Conservation (phyloP, 35 echinoderm and acorn worm species). For the Lytechinus pictus region DNA sequence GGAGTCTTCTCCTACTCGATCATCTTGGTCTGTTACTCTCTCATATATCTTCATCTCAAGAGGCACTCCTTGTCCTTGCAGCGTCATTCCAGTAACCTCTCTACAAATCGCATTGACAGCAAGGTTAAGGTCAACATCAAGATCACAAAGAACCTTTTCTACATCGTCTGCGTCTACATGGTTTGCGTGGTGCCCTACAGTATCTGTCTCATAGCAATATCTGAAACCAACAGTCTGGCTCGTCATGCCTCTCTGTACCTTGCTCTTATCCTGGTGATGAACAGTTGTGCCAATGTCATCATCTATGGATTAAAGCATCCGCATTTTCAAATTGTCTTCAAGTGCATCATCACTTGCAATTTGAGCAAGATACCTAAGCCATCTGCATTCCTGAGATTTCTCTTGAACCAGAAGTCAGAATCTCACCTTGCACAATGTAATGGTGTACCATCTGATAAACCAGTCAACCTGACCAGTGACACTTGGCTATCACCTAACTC, state of each 20-base stretch:
- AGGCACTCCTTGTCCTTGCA: not conserved
- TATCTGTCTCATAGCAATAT: constrained; percentile 13
- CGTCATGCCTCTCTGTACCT: constrained; percentile 35
- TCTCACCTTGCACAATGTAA: not conserved
- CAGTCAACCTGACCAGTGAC: constrained; percentile 10
- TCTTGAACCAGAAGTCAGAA: not conserved
- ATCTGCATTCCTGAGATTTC: not conserved
- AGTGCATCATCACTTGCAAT: constrained; percentile 27
- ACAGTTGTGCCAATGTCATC: constrained; percentile 47
- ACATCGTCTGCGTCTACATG: constrained; percentile 50
- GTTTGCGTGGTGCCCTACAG: constrained; percentile 48
- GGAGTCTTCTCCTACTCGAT: constrained; percentile 32
- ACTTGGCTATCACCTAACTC: not conserved
- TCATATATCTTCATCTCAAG: constrained; percentile 21
- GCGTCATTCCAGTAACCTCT: constrained; percentile 5
- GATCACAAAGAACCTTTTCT: constrained; percentile 45
- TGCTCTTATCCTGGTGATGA: constrained; percentile 36
- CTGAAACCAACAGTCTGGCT: not conserved
- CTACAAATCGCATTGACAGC: not conserved
- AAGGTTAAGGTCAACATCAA: constrained; percentile 23
- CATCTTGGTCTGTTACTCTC: constrained; percentile 31
- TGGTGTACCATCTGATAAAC: constrained; percentile 23
- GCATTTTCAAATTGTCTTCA: constrained; percentile 35
- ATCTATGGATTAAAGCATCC: constrained; percentile 46
- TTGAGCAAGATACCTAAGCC: not conserved